Conservation (phyloP, 2,113 vertebrate genomes). For the Neotoma lepida region DNA sequence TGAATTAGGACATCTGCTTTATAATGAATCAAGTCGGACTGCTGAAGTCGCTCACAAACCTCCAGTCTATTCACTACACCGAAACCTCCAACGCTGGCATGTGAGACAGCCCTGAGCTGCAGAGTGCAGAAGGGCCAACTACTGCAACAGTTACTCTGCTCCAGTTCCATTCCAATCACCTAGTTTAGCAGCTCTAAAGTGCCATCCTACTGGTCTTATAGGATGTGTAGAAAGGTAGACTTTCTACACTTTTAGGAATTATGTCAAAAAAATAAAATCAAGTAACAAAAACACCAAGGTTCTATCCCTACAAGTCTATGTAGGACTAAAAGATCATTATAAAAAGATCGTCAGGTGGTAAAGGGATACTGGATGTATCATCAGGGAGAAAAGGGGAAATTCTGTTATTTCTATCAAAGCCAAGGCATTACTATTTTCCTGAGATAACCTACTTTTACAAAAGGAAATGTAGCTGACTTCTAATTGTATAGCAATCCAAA, state of each 20-base stretch:
- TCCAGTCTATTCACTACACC: background rate
- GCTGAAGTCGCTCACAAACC: constrained; percentile 36
- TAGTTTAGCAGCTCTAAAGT: constrained; percentile 33
- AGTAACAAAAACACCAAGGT: background rate
- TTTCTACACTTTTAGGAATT: background rate
- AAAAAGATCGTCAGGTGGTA: background rate
- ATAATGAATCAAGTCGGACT: constrained; percentile 11
- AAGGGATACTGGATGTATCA: background rate
- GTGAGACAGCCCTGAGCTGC: background rate
- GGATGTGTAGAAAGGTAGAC: background rate
- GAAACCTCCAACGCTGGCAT: background rate
- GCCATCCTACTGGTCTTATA: background rate
- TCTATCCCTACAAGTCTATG: background rate
- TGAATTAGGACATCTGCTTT: background rate
- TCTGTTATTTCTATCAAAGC: background rate
- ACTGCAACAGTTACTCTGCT: background rate
- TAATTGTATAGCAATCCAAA: constrained; percentile 37
- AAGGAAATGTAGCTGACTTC: constrained; percentile 45
- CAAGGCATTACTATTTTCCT: background rate
- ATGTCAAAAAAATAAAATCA: background rate
- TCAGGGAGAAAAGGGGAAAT: constrained; percentile 20
- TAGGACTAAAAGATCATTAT: background rate
- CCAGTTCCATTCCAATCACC: background rate
- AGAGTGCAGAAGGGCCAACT: background rate
- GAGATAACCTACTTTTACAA: constrained; percentile 37